Conservation (phyloP, 2,888 invertebrate species). For the Idaea aversata region DNA sequence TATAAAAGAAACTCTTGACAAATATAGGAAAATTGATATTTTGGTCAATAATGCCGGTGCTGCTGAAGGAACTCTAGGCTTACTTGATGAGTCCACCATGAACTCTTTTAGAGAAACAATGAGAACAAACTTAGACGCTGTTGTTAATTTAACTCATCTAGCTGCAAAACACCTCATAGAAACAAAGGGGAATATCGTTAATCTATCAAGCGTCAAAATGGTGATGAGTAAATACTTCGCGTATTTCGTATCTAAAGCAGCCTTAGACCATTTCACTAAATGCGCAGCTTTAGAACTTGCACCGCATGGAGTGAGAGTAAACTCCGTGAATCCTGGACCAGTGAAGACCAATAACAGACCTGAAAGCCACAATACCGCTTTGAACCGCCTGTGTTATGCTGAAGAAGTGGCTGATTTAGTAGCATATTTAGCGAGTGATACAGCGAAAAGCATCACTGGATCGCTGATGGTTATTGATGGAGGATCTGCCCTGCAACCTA, state of each 20-base stretch:
- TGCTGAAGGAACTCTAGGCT: conserved; percentile 12
- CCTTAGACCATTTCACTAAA: conserved; percentile 39
- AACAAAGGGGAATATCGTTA: background rate
- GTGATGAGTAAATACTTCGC: conserved; percentile 37
- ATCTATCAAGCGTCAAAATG: background rate
- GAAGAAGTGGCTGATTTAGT: conserved; percentile 30
- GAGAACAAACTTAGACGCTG: background rate
- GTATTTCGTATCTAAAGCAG: conserved; percentile 40
- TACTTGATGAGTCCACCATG: background rate
- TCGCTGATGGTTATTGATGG: background rate
- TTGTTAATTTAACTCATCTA: background rate
- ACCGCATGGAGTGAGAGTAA: conserved; percentile 85
- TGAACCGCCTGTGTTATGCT: background rate
- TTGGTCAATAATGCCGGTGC: conserved; percentile 45
- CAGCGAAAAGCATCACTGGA: conserved; percentile 30
- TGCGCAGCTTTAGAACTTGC: conserved; percentile 83
- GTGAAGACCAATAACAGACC: conserved; percentile 66
- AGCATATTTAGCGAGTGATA: conserved; percentile 30
- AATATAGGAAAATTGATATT: conserved; percentile 42
- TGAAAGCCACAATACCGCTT: background rate
- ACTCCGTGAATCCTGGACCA: conserved; percentile 39
- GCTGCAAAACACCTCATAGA: background rate
- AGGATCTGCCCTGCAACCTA: background rate
- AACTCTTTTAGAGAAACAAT: conserved; percentile 9
- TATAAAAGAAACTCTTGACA: conserved; percentile 32